Conservation (phyloP, 2,113 vertebrate species). For the Numenius arquata region DNA sequence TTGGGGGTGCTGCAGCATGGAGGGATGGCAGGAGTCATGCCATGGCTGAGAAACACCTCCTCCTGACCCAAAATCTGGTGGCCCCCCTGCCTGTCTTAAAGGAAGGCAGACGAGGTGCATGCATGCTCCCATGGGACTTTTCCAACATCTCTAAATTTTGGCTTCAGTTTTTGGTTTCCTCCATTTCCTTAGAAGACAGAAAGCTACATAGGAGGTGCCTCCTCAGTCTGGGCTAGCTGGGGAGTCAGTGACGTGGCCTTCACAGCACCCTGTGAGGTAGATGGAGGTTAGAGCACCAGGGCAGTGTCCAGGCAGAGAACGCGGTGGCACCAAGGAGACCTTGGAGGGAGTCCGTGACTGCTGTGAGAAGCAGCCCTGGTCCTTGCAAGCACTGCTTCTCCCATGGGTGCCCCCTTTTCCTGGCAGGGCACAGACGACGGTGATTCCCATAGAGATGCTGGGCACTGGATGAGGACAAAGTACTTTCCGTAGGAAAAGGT, state of each 20-base stretch:
- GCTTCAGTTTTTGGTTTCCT: neutral
- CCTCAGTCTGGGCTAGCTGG: neutral
- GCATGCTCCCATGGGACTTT: neutral
- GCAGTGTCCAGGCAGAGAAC: neutral
- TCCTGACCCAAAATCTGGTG: neutral
- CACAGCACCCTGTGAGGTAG: neutral
- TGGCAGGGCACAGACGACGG: accelerated
- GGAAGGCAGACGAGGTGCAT: neutral
- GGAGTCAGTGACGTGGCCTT: neutral
- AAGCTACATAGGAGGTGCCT: neutral
- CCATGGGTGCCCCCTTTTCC: neutral
- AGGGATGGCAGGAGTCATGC: neutral
- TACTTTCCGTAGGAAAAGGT: neutral
- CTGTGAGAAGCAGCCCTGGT: neutral
- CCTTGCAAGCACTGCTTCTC: neutral
- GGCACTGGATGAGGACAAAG: neutral
- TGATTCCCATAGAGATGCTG: neutral
- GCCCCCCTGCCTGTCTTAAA: accelerated
- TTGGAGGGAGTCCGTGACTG: neutral
- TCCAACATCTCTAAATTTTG: neutral
- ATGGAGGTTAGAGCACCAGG: neutral
- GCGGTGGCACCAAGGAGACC: neutral
- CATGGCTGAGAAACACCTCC: neutral
- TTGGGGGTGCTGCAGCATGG: neutral
- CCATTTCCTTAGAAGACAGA: neutral